A percentile compares a stretch with the other conserved stretches of the same genome.
These are phyloP conservation scores for Hippolais icterina DNA, from an alignment of 2,113 vertebrate species.

Conservation along the genomic window DNA sequence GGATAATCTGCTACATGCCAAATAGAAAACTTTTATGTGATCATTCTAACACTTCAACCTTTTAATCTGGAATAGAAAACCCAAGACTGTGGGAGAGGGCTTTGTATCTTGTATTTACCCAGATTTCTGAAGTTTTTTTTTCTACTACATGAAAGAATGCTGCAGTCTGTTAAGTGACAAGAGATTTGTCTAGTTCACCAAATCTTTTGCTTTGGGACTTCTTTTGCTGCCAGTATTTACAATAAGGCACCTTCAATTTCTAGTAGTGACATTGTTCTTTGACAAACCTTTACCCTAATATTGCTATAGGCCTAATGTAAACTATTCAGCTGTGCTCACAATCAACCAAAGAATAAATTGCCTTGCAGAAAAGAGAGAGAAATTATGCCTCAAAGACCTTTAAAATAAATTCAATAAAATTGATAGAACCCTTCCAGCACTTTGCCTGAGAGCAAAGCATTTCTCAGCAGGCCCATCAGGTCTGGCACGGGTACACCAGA, in stretches of 20 bases:
- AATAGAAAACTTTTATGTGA: background rate
- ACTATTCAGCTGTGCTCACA: slow-evolving; percentile 40
- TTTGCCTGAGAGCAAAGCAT: slow-evolving; percentile 22
- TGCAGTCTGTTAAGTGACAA: slow-evolving; percentile 1
- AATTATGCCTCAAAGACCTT: background rate
- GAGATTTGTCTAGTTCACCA: slow-evolving; percentile 37
- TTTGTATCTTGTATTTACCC: background rate
- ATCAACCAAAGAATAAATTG: slow-evolving; percentile 28
- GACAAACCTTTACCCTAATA: slow-evolving; percentile 17
- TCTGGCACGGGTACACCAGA: rapidly evolving
- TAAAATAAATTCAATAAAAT: slow-evolving; percentile 32
- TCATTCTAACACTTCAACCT: background rate
- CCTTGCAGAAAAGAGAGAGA: slow-evolving; percentile 13
- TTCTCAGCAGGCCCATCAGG: slow-evolving; percentile 33
- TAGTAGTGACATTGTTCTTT: slow-evolving; percentile 28
- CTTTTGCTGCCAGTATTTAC: slow-evolving; percentile 13
- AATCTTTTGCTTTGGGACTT: background rate
- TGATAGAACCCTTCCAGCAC: slow-evolving; percentile 11
- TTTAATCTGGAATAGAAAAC: background rate
- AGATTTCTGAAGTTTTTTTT: background rate
- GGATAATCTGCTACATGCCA: background rate
- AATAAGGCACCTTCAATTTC: slow-evolving; percentile 42
- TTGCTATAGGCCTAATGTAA: slow-evolving; percentile 30
- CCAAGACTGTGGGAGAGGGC: background rate
- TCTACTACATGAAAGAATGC: background rate